Percentiles rank a stretch among this genome's conserved stretches.
Evolutionary conservation across 2,113 vertebrate species (phyloP).

Genomic region (Cryptotis parvus): DNA sequence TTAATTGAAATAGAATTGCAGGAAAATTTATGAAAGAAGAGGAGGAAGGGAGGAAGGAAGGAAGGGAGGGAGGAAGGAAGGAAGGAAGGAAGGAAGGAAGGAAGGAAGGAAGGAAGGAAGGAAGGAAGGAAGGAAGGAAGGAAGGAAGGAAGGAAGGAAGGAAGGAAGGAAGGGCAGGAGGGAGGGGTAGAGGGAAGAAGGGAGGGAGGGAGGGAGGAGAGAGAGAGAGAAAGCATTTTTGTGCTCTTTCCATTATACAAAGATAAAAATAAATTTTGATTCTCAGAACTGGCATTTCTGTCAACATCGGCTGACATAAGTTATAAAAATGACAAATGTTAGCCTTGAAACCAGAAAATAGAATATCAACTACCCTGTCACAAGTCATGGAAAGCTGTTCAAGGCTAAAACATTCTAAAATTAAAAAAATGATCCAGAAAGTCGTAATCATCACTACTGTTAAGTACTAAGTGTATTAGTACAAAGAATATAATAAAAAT

Average conservation of each 20-base stretch:
- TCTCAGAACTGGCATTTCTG: slow-evolving; percentile 61
- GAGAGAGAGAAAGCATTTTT: too few species aligned
- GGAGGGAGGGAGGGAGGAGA: too few species aligned
- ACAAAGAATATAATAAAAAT: neutral
- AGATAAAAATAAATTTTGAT: slow-evolving; percentile 68
- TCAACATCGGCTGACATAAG: slow-evolving; percentile 8
- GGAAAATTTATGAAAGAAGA: neutral
- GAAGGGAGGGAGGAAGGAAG: too few species aligned
- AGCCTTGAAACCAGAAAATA: slow-evolving; percentile 32
- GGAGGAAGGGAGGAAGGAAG: too few species aligned
- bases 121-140: too few species aligned
- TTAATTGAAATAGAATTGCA: slow-evolving; percentile 13
- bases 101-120: too few species aligned
- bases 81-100: too few species aligned
- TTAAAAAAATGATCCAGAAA: neutral
- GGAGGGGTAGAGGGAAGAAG: too few species aligned
- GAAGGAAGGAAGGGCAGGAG: too few species aligned
- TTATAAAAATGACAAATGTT: slow-evolving; percentile 69
- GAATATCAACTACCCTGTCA: slow-evolving; percentile 1
- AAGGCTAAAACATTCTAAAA: neutral
- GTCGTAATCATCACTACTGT: neutral
- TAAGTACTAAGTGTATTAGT: neutral
- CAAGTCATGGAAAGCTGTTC: neutral
- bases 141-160: too few species aligned
- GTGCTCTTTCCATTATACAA: slow-evolving; percentile 42